Percentiles rank a stretch among this genome's conserved stretches.
phyloP scores from a whole-genome alignment of 1,140 invertebrate species.

The Gerris buenoi region DNA sequence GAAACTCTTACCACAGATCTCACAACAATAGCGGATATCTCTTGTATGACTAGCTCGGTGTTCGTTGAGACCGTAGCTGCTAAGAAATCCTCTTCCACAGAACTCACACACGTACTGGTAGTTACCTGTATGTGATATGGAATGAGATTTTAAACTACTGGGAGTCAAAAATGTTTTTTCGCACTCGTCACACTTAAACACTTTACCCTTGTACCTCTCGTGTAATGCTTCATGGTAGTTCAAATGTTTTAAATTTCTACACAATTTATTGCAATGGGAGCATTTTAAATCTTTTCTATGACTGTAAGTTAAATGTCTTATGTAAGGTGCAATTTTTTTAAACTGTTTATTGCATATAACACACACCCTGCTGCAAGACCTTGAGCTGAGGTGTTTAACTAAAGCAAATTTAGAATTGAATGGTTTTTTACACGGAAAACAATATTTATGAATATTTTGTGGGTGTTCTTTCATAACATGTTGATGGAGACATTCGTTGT shows the following conservation, averaged over 20 bases:
- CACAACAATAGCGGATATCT: not conserved
- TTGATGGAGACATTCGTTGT: not conserved
- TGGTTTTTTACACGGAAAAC: not conserved
- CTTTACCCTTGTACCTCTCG: not conserved
- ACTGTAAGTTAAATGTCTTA: not conserved
- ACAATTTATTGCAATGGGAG: not conserved
- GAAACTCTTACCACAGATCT: slow-evolving; percentile 7
- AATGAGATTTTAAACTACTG: slow-evolving; percentile 10
- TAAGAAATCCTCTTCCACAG: slow-evolving; percentile 25
- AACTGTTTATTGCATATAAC: not conserved
- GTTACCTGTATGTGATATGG: slow-evolving; percentile 36
- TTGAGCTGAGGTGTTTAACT: not conserved
- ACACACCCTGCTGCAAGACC: not conserved
- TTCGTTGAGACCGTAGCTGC: slow-evolving; percentile 8
- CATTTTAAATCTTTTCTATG: not conserved
- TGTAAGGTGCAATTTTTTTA: not conserved
- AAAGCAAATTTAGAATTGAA: not conserved
- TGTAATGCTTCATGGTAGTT: not conserved
- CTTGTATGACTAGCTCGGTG: slow-evolving; percentile 8
- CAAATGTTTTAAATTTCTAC: not conserved
- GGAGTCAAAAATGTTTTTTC: not conserved
- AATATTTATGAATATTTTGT: not conserved
- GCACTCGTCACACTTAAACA: slow-evolving; percentile 3
- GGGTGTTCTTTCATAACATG: not conserved
- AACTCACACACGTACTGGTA: slow-evolving; percentile 22